phyloP scores from a whole-genome alignment of 2,888 invertebrate genomes.

The Noctua pronuba region DNA sequence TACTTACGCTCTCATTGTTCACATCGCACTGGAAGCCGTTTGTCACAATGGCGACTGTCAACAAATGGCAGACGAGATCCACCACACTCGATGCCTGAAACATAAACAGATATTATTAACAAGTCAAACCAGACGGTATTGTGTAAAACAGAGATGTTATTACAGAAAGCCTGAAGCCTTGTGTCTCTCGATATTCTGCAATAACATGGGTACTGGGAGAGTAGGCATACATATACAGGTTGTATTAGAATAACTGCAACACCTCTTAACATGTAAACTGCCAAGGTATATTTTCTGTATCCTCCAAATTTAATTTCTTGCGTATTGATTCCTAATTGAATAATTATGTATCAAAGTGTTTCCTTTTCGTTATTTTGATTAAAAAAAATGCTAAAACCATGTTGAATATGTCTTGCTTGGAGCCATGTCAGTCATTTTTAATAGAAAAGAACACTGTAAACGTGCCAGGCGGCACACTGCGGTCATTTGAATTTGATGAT shows the following conservation, averaged over 20 bases:
- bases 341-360: too few species aligned
- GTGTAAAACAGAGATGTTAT: constrained; percentile 38
- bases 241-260: neutral
- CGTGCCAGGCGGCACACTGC: too few species aligned
- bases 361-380: too few species aligned
- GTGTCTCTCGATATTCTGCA: neutral
- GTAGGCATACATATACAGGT: neutral
- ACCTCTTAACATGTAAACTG: too few species aligned
- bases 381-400: too few species aligned
- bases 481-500: too few species aligned
- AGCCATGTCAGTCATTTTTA: too few species aligned
- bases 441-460: too few species aligned
- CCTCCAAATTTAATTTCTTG: too few species aligned
- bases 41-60: constrained; percentile 77
- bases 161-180: constrained; percentile 10
- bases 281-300: too few species aligned
- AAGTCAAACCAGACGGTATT: constrained; percentile 30
- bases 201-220: constrained; percentile 7
- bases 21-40: constrained; percentile 83
- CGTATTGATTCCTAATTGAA: too few species aligned
- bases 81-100: constrained; percentile 78
- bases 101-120: constrained; percentile 67
- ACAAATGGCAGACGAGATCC: constrained; percentile 78
- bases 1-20: constrained; percentile 76
- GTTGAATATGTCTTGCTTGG: too few species aligned